Base-by-base conservation (phyloP, 2,888 invertebrate species). In the Bembecia ichneumoniformis region DNA sequence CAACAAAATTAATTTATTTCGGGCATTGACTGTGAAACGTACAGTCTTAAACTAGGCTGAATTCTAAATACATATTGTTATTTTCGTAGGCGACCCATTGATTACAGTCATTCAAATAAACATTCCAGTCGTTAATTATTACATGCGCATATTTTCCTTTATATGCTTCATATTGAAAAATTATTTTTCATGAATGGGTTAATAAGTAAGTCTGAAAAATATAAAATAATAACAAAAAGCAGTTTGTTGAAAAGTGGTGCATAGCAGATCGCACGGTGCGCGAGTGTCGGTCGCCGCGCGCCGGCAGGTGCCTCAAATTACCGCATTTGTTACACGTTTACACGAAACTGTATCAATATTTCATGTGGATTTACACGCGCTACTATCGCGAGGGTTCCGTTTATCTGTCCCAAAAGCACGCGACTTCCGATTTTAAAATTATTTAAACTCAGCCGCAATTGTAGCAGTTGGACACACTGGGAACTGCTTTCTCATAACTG, bases 301-400 rank as follows among this genome's bases (percentile, higher is more conserved):
- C 68, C 69, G 71, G 74, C 86, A 87, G 86, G 87, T 87, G 87
- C 75, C 75, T 81, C 71, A 77, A 86, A 87, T 86, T 84, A 86
- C 87, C 84, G 81, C 86, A 87, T 87, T 86, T 86, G 86, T 86
- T 86, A 86, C 84, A 82, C 86, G 86, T 84, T 86, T 84, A 84
- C 86, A 82, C 82, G 80, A 83, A 86, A 86, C 86, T 86, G 86
- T 86, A 87, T 86, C 86, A 86, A 87, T 87, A 86, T 87, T 83
- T 87, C 84, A 87, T 81, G 76, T 76, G 82, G 82, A 87, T 87
- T 84, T 86, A 83, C 83, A 81, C 81, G 64, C 76, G 74, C 78
- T 72, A 82, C 78, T 72, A 82, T 82, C 75, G 79, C 74, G 75
- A 69, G 67, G 67, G 72, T 74, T 82, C 79, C 77, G 80, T 82